Conservation (phyloP, 2,888 invertebrate species). For the Mesochorus sp. region DNA sequence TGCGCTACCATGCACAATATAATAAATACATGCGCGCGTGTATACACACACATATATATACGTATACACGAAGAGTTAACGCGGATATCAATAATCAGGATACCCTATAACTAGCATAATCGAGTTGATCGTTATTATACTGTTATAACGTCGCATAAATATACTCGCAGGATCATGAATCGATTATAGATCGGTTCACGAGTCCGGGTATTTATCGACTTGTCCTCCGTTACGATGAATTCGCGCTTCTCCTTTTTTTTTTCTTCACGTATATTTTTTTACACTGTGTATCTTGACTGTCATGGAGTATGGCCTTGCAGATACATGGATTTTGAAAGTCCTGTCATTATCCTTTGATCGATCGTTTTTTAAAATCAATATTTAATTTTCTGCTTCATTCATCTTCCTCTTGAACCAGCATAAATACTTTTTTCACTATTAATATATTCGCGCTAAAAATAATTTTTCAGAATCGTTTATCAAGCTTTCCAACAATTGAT, state of each 20-base stretch:
- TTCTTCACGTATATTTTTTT: constrained; percentile 1
- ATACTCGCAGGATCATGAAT: constrained; percentile 27
- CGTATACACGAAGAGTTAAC: not conserved
- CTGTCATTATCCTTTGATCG: constrained; percentile 14
- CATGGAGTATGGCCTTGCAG: constrained; percentile 24
- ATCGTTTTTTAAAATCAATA: not conserved
- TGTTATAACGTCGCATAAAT: not conserved
- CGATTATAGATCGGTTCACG: constrained; percentile 42
- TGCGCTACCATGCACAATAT: not conserved
- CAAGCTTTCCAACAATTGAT: no score
- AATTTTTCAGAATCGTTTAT: not conserved
- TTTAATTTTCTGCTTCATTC: not conserved
- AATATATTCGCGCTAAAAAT: not conserved
- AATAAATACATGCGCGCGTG: not conserved
- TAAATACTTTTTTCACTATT: no score
- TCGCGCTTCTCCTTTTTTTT: not conserved
- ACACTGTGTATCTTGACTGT: not conserved
- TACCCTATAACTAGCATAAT: constrained; percentile 25
- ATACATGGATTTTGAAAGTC: constrained; percentile 13
- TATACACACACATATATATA: no score
- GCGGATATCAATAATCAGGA: constrained; percentile 32
- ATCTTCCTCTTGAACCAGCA: not conserved
- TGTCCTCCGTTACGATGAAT: constrained; percentile 27
- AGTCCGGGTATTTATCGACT: constrained; percentile 49
- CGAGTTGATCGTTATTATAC: constrained; percentile 31